Conservation (phyloP, 2,797 vertebrate species). For the Siniperca obscura region DNA sequence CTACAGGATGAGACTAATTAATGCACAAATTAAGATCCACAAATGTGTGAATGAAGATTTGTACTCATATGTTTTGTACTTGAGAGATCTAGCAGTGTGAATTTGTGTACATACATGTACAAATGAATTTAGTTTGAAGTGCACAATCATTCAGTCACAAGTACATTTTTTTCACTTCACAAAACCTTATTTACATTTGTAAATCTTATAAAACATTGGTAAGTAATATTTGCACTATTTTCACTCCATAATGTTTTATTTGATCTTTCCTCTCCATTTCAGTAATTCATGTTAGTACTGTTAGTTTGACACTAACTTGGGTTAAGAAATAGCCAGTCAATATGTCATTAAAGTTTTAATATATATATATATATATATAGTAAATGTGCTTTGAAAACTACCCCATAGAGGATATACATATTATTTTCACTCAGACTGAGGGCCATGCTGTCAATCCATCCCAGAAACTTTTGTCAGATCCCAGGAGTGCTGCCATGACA, state of each 20-base stretch:
- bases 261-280: background rate
- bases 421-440: constrained; percentile 29
- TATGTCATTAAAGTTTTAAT: background rate
- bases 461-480: constrained; percentile 56
- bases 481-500: constrained; percentile 60
- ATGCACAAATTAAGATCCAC: background rate
- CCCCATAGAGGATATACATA: background rate
- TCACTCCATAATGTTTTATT: background rate
- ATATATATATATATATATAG: fast-evolving
- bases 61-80: background rate
- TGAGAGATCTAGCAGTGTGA: background rate
- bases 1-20: background rate
- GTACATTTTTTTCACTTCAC: background rate
- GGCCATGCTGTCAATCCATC: constrained; percentile 54
- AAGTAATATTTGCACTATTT: background rate
- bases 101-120: background rate
- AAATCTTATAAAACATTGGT: background rate
- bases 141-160: background rate
- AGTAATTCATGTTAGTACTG: background rate
- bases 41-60: background rate
- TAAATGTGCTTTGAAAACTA: constrained; percentile 4
- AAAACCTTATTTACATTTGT: background rate
- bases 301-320: background rate
- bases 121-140: background rate
- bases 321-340: background rate